Base-by-base conservation (phyloP, 2,797 vertebrate species). In the Lepus oiostolus region DNA sequence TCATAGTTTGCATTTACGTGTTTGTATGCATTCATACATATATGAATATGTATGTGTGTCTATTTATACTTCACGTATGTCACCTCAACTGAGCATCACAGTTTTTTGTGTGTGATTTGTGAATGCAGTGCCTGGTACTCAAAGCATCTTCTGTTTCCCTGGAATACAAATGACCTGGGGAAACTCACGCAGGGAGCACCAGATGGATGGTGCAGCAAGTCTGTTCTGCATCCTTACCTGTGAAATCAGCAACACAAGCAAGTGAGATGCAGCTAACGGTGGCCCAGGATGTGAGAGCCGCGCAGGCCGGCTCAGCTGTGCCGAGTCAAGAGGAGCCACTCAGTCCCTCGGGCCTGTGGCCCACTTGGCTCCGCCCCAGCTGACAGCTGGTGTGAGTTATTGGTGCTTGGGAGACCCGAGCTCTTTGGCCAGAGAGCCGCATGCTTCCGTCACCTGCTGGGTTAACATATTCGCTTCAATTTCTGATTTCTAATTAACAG, bases 191-290 rank as follows among this genome's bases (percentile, higher is more conserved):
- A 72, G n/a, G 54, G 42, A 91, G 32, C 42, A 35, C 42, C 63
- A 54, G 77, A 54, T 91, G 77, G 84, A 54, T 52, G 65, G 42
- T 77, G 32, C 50, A 47, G 79, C 62, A 88, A 50, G 32, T 72
- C 88, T 80, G 79, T 84, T 71, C 79, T 72, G 58, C 19, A 8
- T 84, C 54, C 50, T 88, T 50, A 92, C 50, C 79, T 72, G 30
- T 30, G 80, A 47, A 38, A 35, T 88, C 81, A 63, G 65, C 60
- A n/a, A 80, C 19, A 10, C 60, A 92, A 79, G 30, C 84, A 63
- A 52, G 22, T 5, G 30, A 72, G 54, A 52, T 71, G 32, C 79
- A 77, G 32, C 32, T 35, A n/a, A 72, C 26, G 79, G 30, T 47
- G 19, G 38, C 42, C 42, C 76, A 65, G 71, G 38, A 38, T 38